Conservation (phyloP, 2,797 vertebrate species). For the Sylvia borin region DNA sequence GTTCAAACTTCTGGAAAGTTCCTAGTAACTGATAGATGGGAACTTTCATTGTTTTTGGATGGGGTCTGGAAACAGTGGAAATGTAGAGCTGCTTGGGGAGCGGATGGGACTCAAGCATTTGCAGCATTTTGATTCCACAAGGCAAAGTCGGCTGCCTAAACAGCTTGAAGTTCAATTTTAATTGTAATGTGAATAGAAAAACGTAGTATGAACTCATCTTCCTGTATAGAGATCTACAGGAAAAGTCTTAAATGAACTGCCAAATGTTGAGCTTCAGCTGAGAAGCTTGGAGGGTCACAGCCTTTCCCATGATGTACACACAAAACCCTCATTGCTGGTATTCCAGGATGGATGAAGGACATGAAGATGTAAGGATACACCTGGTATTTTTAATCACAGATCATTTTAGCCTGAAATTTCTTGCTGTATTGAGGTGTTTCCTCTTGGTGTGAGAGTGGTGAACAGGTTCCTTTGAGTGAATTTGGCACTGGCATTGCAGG, state of each 20-base stretch:
- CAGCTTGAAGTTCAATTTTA: neutral
- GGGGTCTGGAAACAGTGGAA: neutral
- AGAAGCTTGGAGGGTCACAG: neutral
- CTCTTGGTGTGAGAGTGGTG: neutral
- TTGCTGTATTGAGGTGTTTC: neutral
- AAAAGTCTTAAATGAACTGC: neutral
- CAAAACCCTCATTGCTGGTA: neutral
- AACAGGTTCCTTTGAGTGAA: neutral
- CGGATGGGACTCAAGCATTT: neutral
- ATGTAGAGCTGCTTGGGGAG: neutral
- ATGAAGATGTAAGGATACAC: neutral
- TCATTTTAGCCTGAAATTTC: neutral
- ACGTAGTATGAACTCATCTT: neutral
- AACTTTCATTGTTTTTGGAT: neutral
- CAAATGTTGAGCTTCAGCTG: neutral
- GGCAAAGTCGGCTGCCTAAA: neutral
- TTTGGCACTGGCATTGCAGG: neutral
- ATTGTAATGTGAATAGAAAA: neutral
- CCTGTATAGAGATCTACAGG: neutral
- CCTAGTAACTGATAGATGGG: neutral
- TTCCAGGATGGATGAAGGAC: neutral
- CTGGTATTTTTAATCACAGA: neutral
- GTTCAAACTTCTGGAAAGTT: neutral
- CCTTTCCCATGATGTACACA: accelerated
- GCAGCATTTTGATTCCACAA: neutral